A percentile compares a stretch with the other conserved stretches of the same genome.
These are phyloP conservation scores for Acrocephalus kingi DNA, from an alignment of 2,113 vertebrate genomes.

Conservation along the genomic window DNA sequence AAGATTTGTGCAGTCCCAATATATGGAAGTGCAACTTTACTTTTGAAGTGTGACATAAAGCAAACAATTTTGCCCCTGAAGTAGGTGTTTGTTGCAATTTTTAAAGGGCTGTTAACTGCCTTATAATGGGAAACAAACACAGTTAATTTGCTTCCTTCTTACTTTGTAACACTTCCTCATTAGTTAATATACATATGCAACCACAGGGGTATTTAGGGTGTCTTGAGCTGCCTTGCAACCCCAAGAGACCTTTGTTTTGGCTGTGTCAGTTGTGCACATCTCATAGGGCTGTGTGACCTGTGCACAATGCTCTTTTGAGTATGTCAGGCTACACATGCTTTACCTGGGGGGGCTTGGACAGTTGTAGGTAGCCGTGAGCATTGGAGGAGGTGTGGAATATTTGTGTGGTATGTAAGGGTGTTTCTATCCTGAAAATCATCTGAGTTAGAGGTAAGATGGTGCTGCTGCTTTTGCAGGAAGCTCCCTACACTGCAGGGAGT, in stretches of 20 bases:
- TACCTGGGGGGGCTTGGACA: not conserved
- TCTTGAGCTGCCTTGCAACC: not conserved
- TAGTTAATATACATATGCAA: not conserved
- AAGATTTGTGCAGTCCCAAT: not conserved
- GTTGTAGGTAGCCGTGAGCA: not conserved
- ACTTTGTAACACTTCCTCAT: not conserved
- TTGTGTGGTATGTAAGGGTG: not conserved
- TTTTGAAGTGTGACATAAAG: not conserved
- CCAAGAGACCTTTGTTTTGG: not conserved
- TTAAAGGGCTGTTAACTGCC: not conserved
- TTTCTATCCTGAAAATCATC: not conserved
- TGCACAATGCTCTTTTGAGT: not conserved
- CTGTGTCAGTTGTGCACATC: not conserved
- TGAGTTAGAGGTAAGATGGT: not conserved
- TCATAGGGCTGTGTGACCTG: not conserved
- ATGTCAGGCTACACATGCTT: not conserved
- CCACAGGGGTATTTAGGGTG: not conserved
- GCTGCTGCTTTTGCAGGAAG: not conserved
- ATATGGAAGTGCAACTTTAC: not conserved
- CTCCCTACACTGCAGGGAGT: not conserved
- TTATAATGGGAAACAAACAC: not conserved
- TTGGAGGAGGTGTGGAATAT: not conserved
- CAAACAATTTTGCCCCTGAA: not conserved
- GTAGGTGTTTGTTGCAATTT: not conserved
- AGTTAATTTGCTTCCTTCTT: not conserved